Evolutionary conservation across 2,113 vertebrate genomes (phyloP), one percentile per base, ranked within the genome.

Genomic region (Oreochromis tanganicae): DNA sequence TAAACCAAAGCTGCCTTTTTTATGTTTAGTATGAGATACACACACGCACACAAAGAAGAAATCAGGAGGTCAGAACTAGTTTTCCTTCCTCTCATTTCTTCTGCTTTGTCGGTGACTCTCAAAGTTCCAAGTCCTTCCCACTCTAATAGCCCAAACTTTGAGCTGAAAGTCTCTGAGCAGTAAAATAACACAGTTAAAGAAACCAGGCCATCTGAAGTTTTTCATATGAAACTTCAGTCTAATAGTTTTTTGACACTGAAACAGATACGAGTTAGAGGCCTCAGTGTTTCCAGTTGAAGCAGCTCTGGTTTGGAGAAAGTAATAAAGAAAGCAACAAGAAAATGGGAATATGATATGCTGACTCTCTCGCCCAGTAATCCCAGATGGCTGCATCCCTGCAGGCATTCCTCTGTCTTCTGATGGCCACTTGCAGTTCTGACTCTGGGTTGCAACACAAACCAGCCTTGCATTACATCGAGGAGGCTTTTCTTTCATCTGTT

Each of bases 401-500:
- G 91, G 85, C 3, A 3, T 46, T 89, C 79, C 68, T 86, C 71
- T 86, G 81, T 91, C 73, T 80, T 84, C 80, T 68, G 43, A 90
- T 78, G 89, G 21, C 83, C 68, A 71, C 88, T 92, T 38, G 90
- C 88, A 88, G 85, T 9, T 90, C 19, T 11, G 50, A 82, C 73
- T 82, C 59, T 24, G 81, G 92, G 54, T 52, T 88, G 84, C 89
- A 93, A 92, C 80, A 79, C 63, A 89, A 92, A 87, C 82, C 71
- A 73, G 16, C 34, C 52, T 50, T 9, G 34, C 63, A 17, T 90
- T 71, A 29, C 80, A 89, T 27, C 4, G 19, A 85, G 41, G 46
- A 88, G 89, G 87, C 79, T 79, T 71, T 81, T 83, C 59, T 34
- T 56, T 55, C 71, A 48, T 80, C 55, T 83, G 89, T 82, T 91